Conservation (phyloP, 2,113 vertebrate species). For the Larimichthys polyactis region DNA sequence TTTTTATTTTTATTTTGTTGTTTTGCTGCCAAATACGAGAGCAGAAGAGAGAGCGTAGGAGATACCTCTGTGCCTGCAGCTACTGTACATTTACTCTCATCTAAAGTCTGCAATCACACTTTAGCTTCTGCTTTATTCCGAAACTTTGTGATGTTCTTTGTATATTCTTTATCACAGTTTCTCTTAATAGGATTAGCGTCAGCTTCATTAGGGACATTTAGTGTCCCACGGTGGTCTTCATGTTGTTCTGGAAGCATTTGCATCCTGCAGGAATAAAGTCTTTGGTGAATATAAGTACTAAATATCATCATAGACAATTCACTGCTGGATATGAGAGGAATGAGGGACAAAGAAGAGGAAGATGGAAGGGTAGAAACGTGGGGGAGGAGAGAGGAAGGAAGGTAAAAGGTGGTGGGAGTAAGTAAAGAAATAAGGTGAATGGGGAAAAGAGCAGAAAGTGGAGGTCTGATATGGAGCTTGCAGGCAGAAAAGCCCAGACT, state of each 20-base stretch:
- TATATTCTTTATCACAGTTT: background rate
- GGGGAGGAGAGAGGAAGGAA: background rate
- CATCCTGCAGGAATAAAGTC: background rate
- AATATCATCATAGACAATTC: constrained; percentile 9
- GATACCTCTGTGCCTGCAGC: background rate
- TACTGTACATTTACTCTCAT: background rate
- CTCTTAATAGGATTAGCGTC: background rate
- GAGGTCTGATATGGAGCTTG: constrained; percentile 1
- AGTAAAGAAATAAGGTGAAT: background rate
- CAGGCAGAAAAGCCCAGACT: constrained; percentile 29
- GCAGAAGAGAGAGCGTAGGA: background rate
- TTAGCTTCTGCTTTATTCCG: constrained; percentile 6
- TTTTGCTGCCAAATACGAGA: background rate
- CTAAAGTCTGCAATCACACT: background rate
- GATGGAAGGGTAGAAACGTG: background rate
- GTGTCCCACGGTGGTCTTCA: background rate
- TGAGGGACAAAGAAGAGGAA: background rate
- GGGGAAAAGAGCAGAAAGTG: background rate
- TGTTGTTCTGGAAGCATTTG: constrained; percentile 4
- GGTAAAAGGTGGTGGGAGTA: background rate
- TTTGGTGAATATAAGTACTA: background rate
- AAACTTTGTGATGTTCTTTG: constrained; percentile 6
- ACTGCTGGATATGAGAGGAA: background rate
- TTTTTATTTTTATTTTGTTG: background rate
- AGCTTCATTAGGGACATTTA: background rate